Conservation (phyloP, 2,888 invertebrate genomes). For the Dasysyrphus albostriatus region DNA sequence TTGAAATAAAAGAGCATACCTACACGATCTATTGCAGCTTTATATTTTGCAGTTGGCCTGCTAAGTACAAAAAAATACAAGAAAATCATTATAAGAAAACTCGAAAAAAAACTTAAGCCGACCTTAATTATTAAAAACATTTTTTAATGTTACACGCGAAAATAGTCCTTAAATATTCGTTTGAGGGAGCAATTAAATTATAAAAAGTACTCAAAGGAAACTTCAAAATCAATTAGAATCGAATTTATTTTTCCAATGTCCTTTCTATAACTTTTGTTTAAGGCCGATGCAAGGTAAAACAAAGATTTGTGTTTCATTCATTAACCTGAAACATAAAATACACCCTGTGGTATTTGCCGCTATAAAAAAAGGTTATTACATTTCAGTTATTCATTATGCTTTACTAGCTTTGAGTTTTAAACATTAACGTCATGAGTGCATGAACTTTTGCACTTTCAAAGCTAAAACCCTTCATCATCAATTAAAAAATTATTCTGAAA, state of each 20-base stretch:
- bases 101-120: no score
- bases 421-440: not conserved
- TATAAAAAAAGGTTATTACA: not conserved
- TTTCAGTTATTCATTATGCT: not conserved
- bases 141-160: no score
- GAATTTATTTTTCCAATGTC: not conserved
- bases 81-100: no score
- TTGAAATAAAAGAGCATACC: no score
- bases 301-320: not conserved
- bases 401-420: not conserved
- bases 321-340: not conserved
- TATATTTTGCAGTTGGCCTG: no score
- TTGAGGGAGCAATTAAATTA: not conserved
- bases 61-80: no score
- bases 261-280: no score
- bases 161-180: not conserved
- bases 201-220: not conserved
- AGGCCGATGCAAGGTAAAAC: not conserved
- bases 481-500: slow-evolving; percentile 9
- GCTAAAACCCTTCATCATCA: not conserved
- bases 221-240: not conserved
- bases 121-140: no score
- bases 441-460: slow-evolving; percentile 10
- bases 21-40: no score
- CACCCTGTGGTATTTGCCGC: not conserved